Evolutionary conservation across 2,797 vertebrate genomes (phyloP).

Genomic region (Cyclura pinguis): DNA sequence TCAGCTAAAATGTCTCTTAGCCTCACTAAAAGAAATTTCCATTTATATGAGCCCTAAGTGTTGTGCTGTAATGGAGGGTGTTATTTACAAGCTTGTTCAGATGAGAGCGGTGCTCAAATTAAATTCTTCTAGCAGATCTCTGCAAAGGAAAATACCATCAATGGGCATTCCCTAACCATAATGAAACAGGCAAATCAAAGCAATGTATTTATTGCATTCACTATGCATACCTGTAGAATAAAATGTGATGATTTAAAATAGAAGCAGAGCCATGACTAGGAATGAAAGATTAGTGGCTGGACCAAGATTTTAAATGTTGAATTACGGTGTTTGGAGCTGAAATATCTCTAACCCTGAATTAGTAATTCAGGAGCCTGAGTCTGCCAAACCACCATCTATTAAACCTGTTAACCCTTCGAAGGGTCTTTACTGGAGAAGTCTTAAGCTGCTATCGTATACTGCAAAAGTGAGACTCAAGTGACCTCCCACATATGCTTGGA

Average conservation of each 20-base stretch:
- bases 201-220: slow-evolving; percentile 12
- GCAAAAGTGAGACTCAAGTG: too few species aligned
- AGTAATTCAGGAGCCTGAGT: neutral
- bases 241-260: neutral
- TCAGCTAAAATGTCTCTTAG: slow-evolving; percentile 54
- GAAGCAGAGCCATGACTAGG: neutral
- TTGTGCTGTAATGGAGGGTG: slow-evolving; percentile 43
- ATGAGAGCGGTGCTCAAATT: slow-evolving; percentile 42
- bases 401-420: neutral
- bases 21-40: slow-evolving; percentile 63
- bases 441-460: neutral
- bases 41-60: slow-evolving; percentile 65
- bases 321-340: too few species aligned
- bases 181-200: slow-evolving; percentile 36
- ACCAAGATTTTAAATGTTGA: neutral
- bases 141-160: slow-evolving; percentile 34
- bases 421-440: neutral
- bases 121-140: slow-evolving; percentile 49
- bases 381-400: neutral
- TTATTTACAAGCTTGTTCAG: slow-evolving; percentile 45
- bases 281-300: neutral
- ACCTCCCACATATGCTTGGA: neutral
- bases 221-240: neutral
- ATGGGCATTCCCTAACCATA: slow-evolving; percentile 48
- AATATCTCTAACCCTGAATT: neutral